Base-by-base conservation (phyloP, 2,113 vertebrate species). In the Salvelinus sp. region DNA sequence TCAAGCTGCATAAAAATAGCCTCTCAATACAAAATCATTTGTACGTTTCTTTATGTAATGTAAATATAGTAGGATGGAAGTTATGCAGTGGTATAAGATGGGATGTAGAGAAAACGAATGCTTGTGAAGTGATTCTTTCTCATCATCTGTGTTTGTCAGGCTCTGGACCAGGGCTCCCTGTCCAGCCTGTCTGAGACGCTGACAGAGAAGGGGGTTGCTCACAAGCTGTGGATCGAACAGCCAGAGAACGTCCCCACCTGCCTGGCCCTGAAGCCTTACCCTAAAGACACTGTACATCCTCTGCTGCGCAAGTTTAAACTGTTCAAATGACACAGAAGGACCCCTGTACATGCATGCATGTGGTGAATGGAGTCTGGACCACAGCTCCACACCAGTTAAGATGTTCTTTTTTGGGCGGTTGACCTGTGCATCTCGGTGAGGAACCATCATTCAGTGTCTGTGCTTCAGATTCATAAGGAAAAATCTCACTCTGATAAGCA, bases 161-260 rank as follows among this genome's bases (percentile, higher is more conserved):
- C 94, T 28, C 91, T 94, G 0, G 94, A 96, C 3, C 95, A 97
- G 48, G 85, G 86, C 0, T 81, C 94, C 7, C 92, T 98, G 44
- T 91, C 78, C 0, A 62, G 64, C 0, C 88, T 98, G 33, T 93
- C 95, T 0, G 90, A 92, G 74, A 90, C 58, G 0, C 87, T 98
- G 14, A 87, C 82, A 0, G 88, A 94, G 78, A 93, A 95, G 2
- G 85, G 81, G 2, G 78, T 98, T 0, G 92, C 94, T 63, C 95
- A 97, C 73, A 90, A 94, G 16, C 85, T 98, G 1, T 98, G 97
- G 97, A 85, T 94, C 0, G 97, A 98, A 64, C 95, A 97, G 74
- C 97, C 97, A 0, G 96, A 98, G 86, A 94, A 97, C 71, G 73
- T 94, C 0, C 88, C 95, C 76, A 98, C 96, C 0, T 98, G 97